These are phyloP conservation scores for Clivina fossor DNA, from an alignment of 2,888 invertebrate species.

Conservation along the genomic window DNA sequence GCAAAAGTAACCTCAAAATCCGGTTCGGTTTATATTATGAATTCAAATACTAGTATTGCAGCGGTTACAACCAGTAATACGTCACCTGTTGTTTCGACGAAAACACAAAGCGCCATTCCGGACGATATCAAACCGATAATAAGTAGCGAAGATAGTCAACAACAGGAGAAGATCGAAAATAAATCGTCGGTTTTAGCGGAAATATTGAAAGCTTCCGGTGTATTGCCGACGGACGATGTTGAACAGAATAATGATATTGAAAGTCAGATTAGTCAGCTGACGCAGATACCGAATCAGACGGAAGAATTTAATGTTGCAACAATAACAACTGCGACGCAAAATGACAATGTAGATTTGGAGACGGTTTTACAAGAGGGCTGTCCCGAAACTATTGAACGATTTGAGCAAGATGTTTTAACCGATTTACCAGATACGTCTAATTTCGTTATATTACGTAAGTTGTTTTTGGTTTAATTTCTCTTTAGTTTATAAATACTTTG, in stretches of 20 bases:
- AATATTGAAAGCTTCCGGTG: conserved; percentile 41
- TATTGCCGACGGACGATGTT: conserved; percentile 35
- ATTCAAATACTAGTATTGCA: conserved; percentile 41
- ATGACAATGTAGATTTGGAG: conserved; percentile 6
- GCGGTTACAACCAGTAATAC: conserved; percentile 41
- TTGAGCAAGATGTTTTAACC: conserved; percentile 9
- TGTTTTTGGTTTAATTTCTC: too few species aligned
- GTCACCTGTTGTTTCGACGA: conserved; percentile 39
- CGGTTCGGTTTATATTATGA: conserved; percentile 47
- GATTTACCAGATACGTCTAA: conserved; percentile 14
- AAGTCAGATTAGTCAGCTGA: conserved; percentile 40
- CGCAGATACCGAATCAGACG: conserved; percentile 43
- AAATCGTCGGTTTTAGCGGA: conserved; percentile 41
- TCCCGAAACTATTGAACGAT: conserved; percentile 12
- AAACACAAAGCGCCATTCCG: conserved; percentile 29
- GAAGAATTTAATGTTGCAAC: conserved; percentile 25
- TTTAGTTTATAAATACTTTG: too few species aligned
- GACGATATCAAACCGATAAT: conserved; percentile 10
- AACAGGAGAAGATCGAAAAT: conserved; percentile 9
- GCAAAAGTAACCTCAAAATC: conserved; percentile 40
- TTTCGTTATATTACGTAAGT: conserved; percentile 28
- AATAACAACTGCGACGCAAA: conserved; percentile 1
- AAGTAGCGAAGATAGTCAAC: conserved; percentile 8
- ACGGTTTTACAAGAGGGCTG: conserved; percentile 16
- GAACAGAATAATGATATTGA: conserved; percentile 40